These are phyloP conservation scores for Phaedon cochleariae DNA, from an alignment of 2,888 invertebrate genomes.

Conservation along the genomic window DNA sequence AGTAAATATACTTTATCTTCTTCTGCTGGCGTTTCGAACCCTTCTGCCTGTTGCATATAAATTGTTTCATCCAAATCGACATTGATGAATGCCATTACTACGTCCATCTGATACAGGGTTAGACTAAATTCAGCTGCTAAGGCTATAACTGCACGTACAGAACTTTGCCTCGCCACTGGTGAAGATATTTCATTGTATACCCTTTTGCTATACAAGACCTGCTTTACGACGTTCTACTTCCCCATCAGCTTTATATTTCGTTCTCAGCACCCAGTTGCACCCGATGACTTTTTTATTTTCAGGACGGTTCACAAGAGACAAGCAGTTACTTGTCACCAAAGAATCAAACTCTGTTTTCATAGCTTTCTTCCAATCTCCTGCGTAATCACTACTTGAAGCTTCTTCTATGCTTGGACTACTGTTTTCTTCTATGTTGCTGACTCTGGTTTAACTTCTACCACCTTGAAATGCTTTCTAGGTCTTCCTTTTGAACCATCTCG, in stretches of 20 bases:
- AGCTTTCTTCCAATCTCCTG: conserved; percentile 30
- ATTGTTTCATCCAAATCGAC: conserved; percentile 39
- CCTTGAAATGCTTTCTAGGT: conserved; percentile 1
- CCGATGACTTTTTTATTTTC: conserved; percentile 24
- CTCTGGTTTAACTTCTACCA: not conserved
- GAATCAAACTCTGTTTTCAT: conserved; percentile 32
- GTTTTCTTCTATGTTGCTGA: too few relatives aligned
- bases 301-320: conserved; percentile 23
- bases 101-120: conserved; percentile 14
- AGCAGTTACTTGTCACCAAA: conserved; percentile 32
- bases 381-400: conserved; percentile 18
- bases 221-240: conserved; percentile 28
- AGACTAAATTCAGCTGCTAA: not conserved
- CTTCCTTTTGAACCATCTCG: conserved; percentile 3
- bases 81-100: conserved; percentile 42
- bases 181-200: conserved; percentile 14
- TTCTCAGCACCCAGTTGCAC: conserved; percentile 37
- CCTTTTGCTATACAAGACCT: conserved; percentile 36
- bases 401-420: conserved; percentile 4
- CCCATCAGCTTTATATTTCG: conserved; percentile 32
- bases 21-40: not conserved
- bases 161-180: conserved; percentile 10
- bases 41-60: conserved; percentile 35
- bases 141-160: not conserved
- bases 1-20: conserved; percentile 19